Conservation (phyloP, 2,797 vertebrate genomes). For the Lemur catta region DNA sequence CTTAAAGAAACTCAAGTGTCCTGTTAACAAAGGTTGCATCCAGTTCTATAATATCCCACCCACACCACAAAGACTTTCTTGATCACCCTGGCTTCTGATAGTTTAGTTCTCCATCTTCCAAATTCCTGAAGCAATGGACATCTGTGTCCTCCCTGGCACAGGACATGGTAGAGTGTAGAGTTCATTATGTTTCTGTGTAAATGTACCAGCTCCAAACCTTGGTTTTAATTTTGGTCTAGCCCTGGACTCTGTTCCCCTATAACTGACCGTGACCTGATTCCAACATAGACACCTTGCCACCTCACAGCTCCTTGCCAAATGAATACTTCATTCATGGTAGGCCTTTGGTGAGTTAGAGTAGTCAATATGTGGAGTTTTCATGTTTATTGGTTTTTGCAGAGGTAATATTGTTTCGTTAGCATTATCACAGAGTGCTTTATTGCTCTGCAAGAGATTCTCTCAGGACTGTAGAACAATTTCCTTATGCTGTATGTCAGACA, state of each 20-base stretch:
- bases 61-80: not conserved
- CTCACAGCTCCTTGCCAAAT: not conserved
- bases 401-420: conserved; percentile 80
- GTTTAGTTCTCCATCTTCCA: not conserved
- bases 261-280: not conserved
- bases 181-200: not conserved
- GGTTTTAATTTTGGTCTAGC: not conserved
- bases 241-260: not conserved
- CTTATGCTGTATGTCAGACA: conserved; percentile 75
- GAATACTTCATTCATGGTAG: not conserved
- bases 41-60: not conserved
- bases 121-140: not conserved
- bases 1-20: not conserved
- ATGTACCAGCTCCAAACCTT: not conserved
- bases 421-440: conserved; percentile 74
- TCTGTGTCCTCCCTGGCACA: not conserved
- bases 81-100: not conserved
- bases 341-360: not conserved
- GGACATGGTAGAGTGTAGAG: not conserved
- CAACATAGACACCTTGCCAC: not conserved
- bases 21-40: not conserved
- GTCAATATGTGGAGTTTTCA: not conserved
- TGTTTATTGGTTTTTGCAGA: not conserved
- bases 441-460: conserved; percentile 84
- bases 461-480: conserved; percentile 85